phyloP scores from a whole-genome alignment of 2,797 vertebrate genomes.

The Paratrypauchen microcephalus region DNA sequence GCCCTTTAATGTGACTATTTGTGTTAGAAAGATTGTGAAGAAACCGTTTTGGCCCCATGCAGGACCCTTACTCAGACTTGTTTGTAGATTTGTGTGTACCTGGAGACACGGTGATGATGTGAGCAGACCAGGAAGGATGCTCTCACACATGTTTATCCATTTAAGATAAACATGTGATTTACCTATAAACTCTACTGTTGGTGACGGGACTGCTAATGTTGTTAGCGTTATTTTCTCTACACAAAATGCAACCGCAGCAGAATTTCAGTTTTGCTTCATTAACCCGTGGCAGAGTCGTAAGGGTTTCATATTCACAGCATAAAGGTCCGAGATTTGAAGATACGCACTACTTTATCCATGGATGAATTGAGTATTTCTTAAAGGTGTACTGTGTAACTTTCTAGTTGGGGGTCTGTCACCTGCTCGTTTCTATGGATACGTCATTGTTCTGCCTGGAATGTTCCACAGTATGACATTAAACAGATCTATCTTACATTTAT shows the following conservation, averaged over 20 bases:
- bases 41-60: not conserved
- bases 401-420: too few species aligned
- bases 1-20: not conserved
- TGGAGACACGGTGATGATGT: constrained; percentile 18
- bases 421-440: too few species aligned
- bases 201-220: not conserved
- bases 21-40: not conserved
- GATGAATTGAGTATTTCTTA: too few species aligned
- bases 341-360: too few species aligned
- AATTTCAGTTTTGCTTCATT: not conserved
- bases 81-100: too few species aligned
- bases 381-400: too few species aligned
- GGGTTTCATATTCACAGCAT: too few species aligned
- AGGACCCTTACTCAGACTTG: not conserved
- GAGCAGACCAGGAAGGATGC: constrained; percentile 22
- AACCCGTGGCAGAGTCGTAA: too few species aligned
- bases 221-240: not conserved
- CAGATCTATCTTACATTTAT: too few species aligned
- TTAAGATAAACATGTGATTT: constrained; percentile 8
- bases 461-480: too few species aligned
- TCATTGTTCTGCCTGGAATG: too few species aligned
- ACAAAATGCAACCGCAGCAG: not conserved
- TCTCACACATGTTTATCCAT: constrained; percentile 14
- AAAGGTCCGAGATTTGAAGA: too few species aligned
- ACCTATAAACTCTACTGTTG: not conserved